Base-by-base conservation (phyloP, 2,888 invertebrate genomes). In the Loripinus fragilis region DNA sequence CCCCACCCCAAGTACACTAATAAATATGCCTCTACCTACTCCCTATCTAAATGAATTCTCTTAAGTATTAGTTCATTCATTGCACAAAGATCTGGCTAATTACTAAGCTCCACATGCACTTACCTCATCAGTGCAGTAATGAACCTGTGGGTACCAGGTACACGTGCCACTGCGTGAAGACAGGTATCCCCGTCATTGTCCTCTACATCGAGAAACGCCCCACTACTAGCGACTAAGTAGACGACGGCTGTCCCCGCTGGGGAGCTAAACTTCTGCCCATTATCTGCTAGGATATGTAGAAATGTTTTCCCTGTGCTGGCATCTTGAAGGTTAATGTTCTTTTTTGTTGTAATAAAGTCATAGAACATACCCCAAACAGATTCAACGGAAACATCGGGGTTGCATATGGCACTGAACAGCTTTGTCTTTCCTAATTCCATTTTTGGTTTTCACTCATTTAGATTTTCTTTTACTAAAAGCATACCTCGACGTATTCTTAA, bases 381-480 rank as follows among this genome's bases (percentile, higher is more conserved):
- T 12, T 35, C 60, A 0, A 80, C 45, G 15, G 70, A 68, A 10
- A 78, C 74, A 1, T 73, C 71, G 3, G 82, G 75, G 66, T 76
- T 78, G 33, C 69, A 74, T 23, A 90, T 84, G 23, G 82, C 75
- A 90, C 96, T 96, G 67, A 87, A 90, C 20, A 91, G 76, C 42
- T 82, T 81, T 0, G 86, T 84, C n/a, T 86, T 81, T 70, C 82
- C 50, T 72, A 86, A 48, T 70, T 82, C 81, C 86, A 86, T 86
- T 8, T 52, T 52, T 52, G n/a, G n/a, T n/a, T n/a, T n/a, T n/a
- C n/a, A n/a, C n/a, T n/a, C n/a, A n/a, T n/a, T n/a, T n/a, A n/a
- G n/a, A n/a, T n/a, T n/a, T n/a, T n/a, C n/a, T n/a, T n/a, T n/a
- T n/a, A n/a, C n/a, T n/a, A n/a, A n/a, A n/a, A n/a, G n/a, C n/a